Conservation (phyloP, 2,113 vertebrate species). For the Rhagologus leucostigma region DNA sequence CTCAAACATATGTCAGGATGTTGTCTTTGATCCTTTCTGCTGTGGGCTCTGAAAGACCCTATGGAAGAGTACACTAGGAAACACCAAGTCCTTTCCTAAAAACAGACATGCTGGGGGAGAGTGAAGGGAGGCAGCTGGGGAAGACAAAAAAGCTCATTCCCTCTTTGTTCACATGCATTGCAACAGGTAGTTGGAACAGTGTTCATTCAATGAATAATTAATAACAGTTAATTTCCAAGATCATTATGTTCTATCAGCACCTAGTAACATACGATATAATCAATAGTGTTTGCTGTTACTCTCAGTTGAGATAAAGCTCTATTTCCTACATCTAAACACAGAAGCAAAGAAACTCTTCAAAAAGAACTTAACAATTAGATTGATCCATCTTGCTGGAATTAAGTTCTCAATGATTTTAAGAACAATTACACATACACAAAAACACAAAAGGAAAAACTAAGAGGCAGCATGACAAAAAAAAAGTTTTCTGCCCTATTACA, state of each 20-base stretch:
- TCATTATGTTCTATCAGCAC: neutral
- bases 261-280: neutral
- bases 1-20: rapidly evolving
- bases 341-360: neutral
- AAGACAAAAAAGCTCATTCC: neutral
- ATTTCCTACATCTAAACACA: neutral
- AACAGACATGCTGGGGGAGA: rapidly evolving
- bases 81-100: neutral
- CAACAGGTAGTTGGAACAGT: neutral
- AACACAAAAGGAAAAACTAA: neutral
- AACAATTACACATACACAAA: neutral
- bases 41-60: neutral
- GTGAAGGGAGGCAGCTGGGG: rapidly evolving
- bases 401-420: neutral
- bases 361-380: neutral
- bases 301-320: neutral
- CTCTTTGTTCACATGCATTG: neutral
- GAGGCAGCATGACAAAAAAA: neutral
- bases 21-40: neutral
- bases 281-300: neutral
- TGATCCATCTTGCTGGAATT: neutral
- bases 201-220: neutral
- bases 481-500: neutral
- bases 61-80: neutral
- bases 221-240: neutral